Conservation (phyloP, 1,140 invertebrate species). For the Manduca sexta region DNA sequence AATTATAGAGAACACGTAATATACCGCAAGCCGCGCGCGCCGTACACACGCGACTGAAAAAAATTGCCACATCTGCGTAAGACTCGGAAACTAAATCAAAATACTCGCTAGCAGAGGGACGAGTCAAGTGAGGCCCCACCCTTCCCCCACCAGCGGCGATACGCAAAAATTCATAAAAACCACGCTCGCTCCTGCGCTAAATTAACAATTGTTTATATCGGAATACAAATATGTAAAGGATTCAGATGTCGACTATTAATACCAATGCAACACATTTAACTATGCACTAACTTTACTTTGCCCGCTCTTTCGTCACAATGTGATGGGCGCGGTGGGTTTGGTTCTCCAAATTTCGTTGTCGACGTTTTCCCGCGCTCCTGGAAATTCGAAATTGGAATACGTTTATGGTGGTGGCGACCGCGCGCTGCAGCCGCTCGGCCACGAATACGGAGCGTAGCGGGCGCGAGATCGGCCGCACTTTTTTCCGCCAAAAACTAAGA, state of each 20-base stretch:
- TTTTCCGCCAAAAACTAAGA: constrained; percentile 65
- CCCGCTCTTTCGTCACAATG: neutral
- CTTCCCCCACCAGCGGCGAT: constrained; percentile 54
- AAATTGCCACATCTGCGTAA: constrained; percentile 69
- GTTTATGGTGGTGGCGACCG: constrained; percentile 40
- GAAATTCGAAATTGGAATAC: constrained; percentile 30
- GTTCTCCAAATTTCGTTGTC: constrained; percentile 9
- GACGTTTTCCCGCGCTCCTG: constrained; percentile 58
- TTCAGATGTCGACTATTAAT: constrained; percentile 8
- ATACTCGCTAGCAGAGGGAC: constrained; percentile 70
- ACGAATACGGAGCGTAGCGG: constrained; percentile 45
- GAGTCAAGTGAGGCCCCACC: constrained; percentile 63
- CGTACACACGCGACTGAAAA: constrained; percentile 68
- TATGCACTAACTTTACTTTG: constrained; percentile 3
- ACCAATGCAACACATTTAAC: neutral
- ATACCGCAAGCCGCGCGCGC: constrained; percentile 57
- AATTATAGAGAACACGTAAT: constrained; percentile 27
- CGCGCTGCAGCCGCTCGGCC: constrained; percentile 49
- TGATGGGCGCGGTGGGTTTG: neutral
- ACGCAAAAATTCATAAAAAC: constrained; percentile 72
- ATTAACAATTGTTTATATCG: constrained; percentile 63
- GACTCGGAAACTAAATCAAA: constrained; percentile 71
- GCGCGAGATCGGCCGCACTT: constrained; percentile 33
- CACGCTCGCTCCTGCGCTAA: constrained; percentile 58
- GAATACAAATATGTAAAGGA: constrained; percentile 46